These are phyloP conservation scores for Sinocyclocheilus grahami DNA, from an alignment of 2,113 vertebrate species.

Conservation along the genomic window DNA sequence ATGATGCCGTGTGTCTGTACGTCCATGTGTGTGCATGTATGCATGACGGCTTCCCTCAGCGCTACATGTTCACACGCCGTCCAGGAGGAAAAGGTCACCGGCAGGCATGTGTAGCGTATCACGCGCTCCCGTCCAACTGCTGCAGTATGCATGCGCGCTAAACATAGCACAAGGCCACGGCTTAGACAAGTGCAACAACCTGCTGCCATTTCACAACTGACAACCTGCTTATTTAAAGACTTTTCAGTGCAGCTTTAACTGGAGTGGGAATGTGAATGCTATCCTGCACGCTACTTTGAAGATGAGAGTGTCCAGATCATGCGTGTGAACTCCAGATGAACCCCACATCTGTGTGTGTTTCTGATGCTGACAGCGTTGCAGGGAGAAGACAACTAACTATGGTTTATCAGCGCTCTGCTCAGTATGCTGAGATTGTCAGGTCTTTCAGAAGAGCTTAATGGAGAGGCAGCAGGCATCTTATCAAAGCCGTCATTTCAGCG, in stretches of 20 bases:
- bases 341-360: constrained; percentile 7
- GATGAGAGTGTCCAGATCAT: not conserved
- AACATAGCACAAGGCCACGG: constrained; percentile 44
- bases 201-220: not conserved
- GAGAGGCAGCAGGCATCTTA: not conserved
- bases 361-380: not conserved
- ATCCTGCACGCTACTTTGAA: not conserved
- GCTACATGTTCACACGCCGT: not conserved
- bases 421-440: not conserved
- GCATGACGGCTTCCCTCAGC: not conserved
- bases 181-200: constrained; percentile 14
- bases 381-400: not conserved
- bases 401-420: constrained; percentile 7
- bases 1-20: not conserved
- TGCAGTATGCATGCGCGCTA: constrained; percentile 42
- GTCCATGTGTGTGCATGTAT: constrained; percentile 3
- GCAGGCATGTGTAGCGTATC: constrained; percentile 19
- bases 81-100: constrained; percentile 33
- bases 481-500: not conserved
- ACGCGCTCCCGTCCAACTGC: constrained; percentile 30
- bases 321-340: constrained; percentile 3
- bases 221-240: not conserved
- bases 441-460: not conserved
- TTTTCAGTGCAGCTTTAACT: not conserved
- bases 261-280: not conserved